Conservation (phyloP, 2,888 invertebrate species). For the Sturmia bella region DNA sequence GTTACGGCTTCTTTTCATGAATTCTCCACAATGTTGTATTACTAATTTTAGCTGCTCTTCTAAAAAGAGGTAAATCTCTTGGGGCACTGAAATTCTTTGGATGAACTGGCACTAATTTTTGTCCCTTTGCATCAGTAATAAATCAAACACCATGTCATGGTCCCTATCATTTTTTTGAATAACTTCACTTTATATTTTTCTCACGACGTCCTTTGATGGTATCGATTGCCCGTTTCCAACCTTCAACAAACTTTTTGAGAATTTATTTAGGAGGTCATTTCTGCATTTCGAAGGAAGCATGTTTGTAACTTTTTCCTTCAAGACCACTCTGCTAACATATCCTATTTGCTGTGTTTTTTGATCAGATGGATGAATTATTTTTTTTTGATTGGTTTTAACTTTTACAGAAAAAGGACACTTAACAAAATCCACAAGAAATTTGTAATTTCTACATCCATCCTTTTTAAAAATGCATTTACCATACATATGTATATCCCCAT, state of each 20-base stretch:
- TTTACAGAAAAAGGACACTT: not conserved
- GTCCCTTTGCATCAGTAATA: slow-evolving; percentile 17
- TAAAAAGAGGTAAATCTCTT: slow-evolving; percentile 22
- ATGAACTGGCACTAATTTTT: slow-evolving; percentile 12
- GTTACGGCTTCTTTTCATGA: not conserved
- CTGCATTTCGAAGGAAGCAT: not conserved
- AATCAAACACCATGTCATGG: not conserved
- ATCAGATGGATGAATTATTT: not conserved
- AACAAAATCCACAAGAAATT: not conserved
- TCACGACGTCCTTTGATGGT: not conserved
- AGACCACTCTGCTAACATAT: not conserved
- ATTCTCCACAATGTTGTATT: not conserved
- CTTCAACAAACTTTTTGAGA: not conserved
- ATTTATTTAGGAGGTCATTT: not conserved
- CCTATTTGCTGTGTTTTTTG: not conserved
- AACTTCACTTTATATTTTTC: slow-evolving; percentile 7
- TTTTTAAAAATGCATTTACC: not conserved
- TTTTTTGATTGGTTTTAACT: not conserved
- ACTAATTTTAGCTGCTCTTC: not conserved
- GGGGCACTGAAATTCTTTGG: not conserved
- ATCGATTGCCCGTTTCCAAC: not conserved
- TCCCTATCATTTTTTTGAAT: not conserved
- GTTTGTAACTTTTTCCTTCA: not conserved
- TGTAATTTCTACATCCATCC: slow-evolving; percentile 4
- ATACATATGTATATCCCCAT: slow-evolving; percentile 14